Evolutionary conservation across 1,140 invertebrate species (phyloP).

Genomic region (Pseudobourletiella spinata): DNA sequence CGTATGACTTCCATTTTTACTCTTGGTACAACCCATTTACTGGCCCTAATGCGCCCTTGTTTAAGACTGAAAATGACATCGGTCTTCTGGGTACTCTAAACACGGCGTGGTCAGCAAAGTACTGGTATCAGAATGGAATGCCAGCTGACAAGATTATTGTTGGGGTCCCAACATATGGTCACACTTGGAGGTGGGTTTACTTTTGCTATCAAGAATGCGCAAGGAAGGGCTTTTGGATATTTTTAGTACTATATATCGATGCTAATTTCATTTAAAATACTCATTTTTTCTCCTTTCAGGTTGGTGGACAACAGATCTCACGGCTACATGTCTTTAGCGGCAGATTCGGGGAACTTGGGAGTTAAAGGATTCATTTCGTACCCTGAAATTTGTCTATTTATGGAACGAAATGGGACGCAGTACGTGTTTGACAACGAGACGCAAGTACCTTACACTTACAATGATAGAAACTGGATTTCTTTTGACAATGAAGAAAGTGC

Average conservation of each 20-base stretch:
- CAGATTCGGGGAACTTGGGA: constrained; percentile 55
- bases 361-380: constrained; percentile 61
- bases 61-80: constrained; percentile 48
- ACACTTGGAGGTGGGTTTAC: constrained; percentile 58
- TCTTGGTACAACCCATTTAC: constrained; percentile 66
- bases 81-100: constrained; percentile 63
- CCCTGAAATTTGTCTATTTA: constrained; percentile 57
- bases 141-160: constrained; percentile 72
- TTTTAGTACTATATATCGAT: too few relatives aligned
- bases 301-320: constrained; percentile 58
- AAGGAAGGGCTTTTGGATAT: too few relatives aligned
- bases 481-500: constrained; percentile 72
- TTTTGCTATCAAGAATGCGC: too few relatives aligned
- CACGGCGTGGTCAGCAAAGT: constrained; percentile 69
- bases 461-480: constrained; percentile 72
- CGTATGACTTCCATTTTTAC: constrained; percentile 79
- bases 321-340: constrained; percentile 58
- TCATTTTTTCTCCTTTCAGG: constrained; percentile 39
- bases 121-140: constrained; percentile 71
- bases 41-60: constrained; percentile 71
- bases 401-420: constrained; percentile 44
- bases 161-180: constrained; percentile 83
- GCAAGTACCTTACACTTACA: constrained; percentile 67
- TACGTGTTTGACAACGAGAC: constrained; percentile 56
- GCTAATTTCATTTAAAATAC: too few relatives aligned